Conservation (phyloP, 2,797 vertebrate genomes). For the Darevskia mixta region DNA sequence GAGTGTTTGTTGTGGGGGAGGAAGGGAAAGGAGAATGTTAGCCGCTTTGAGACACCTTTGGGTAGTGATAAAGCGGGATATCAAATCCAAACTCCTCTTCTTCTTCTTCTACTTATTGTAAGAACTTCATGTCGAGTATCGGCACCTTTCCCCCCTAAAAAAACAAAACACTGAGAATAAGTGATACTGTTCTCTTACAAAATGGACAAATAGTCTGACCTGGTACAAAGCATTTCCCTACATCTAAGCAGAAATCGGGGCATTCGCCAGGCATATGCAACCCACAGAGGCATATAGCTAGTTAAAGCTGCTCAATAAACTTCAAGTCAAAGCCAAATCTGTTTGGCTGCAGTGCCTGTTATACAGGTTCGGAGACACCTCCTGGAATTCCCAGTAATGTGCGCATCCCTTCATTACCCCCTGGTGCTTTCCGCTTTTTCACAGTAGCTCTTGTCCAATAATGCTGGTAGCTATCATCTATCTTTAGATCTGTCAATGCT, state of each 20-base stretch:
- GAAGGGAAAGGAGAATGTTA: no score
- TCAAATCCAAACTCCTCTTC: no score
- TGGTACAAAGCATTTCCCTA: neutral
- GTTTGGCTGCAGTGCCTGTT: neutral
- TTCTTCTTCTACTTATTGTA: no score
- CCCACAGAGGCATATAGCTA: neutral
- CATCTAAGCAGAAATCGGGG: neutral
- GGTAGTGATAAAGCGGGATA: no score
- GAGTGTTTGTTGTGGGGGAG: no score
- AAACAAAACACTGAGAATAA: neutral
- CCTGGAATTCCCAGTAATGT: neutral
- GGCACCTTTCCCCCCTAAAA: no score
- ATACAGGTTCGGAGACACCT: neutral
- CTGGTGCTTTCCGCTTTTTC: constrained; percentile 2
- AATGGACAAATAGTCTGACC: neutral
- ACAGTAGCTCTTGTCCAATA: neutral
- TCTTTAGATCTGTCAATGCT: constrained; percentile 17
- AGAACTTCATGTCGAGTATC: no score
- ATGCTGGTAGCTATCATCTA: neutral
- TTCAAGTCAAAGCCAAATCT: neutral
- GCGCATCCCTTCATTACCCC: neutral
- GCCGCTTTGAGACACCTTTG: no score
- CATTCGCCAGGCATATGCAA: neutral
- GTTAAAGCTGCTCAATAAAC: neutral
- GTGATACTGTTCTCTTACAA: no score